A percentile compares a stretch with the other conserved stretches of the same genome.
Evolutionary conservation across 2,113 vertebrate species (phyloP).

Genomic region (Cathartes aura): DNA sequence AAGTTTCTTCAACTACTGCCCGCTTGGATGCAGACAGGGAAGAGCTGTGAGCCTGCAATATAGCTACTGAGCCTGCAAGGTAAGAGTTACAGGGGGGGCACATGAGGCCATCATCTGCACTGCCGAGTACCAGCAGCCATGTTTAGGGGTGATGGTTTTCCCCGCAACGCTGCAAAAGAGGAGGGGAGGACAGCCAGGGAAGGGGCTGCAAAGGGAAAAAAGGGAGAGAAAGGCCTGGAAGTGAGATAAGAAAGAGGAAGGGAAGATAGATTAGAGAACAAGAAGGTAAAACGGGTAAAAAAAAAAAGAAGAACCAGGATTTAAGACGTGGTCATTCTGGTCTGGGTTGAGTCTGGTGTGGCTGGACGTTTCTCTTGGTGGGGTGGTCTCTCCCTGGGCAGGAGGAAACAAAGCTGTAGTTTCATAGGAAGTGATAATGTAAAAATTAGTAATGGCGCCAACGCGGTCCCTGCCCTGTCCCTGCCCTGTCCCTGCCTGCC

Average conservation of each 20-base stretch:
- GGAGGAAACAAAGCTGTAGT: not conserved
- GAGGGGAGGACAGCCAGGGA: not conserved
- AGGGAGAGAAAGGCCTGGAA: not conserved
- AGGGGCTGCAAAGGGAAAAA: not conserved
- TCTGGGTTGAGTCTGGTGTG: not conserved
- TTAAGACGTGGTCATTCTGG: not conserved
- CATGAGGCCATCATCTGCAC: not conserved
- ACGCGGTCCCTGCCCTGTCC: not conserved
- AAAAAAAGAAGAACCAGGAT: not conserved
- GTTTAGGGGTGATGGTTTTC: not conserved
- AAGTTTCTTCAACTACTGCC: not conserved
- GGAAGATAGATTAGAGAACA: not conserved
- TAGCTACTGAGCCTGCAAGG: not conserved
- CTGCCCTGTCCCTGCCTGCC: not conserved
- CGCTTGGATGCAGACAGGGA: not conserved
- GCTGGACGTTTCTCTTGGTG: not conserved
- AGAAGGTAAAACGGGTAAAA: not conserved
- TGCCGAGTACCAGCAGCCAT: not conserved
- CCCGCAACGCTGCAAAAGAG: not conserved
- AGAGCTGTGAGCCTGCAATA: not conserved
- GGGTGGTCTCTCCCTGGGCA: not conserved
- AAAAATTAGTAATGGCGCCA: not conserved
- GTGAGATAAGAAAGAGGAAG: not conserved
- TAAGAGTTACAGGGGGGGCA: not conserved
- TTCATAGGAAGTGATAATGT: not conserved